Base-by-base conservation (phyloP, 2,888 invertebrate genomes). In the Scaptomyza polygonia region DNA sequence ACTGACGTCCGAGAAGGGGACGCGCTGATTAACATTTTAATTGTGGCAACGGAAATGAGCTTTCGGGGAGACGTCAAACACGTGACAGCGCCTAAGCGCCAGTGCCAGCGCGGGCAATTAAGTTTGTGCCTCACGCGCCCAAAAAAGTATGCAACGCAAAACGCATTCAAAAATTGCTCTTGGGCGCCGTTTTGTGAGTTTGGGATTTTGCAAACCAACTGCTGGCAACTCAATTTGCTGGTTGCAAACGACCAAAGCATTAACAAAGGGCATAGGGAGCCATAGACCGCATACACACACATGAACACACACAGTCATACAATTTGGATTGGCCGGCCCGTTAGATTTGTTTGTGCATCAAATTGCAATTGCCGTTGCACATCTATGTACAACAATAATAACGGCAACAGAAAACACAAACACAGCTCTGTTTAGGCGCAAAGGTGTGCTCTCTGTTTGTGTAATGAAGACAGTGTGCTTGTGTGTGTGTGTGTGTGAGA, bases 301-400 rank as follows among this genome's bases (percentile, higher is more conserved):
- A n/a, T n/a, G n/a, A n/a, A n/a, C n/a, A 56, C 47, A 44, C 36
- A 12, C 29, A 36, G 36, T 16, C 40, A 44, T 16, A 59, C 14
- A 54, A 65, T 56, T 68, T 40, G 59, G 67, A 69, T 68, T 72
- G 62, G 68, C 53, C 45, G 54, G 44, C 59, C 58, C 52, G 69
- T 59, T 67, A 69, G 72, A 71, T 74, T 83, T 84, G 81, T 84
- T 86, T 85, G 83, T 72, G 74, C 81, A 84, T 84, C 80, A 80
- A 84, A 86, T 81, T 85, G 81, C 84, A 76, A 77, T 84, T 74
- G 77, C 70, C 68, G 55, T 67, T 77, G 68, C 71, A 62, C 67
- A 66, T 71, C 72, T 63, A 58, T 81, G 67, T 68, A 44, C 51
- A 14, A 6, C 12, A 54, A 11, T 21, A 63, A 42, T 34, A 52